Base-by-base conservation (phyloP, 2,113 vertebrate species). In the Thunnus thynnus region DNA sequence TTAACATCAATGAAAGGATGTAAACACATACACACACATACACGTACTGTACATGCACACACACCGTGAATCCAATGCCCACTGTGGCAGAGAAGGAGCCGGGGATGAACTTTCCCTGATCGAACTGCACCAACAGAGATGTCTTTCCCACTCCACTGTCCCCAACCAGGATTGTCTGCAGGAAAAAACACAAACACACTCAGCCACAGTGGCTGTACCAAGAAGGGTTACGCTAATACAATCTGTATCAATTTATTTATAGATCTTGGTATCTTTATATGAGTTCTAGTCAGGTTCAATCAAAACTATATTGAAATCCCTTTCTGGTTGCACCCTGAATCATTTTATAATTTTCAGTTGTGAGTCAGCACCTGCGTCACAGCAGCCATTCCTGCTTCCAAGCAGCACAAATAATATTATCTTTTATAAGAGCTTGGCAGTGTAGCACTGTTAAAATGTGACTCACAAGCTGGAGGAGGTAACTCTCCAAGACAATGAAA, bases 81-180 rank as follows among this genome's bases (percentile, higher is more conserved):
- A 98, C 97, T 0, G 97, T 98, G 14, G 97, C 97, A 0, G 97
- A 97, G 91, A 98, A 98, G 72, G 97, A 98, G 44, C 97, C 97
- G 0, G 96, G 96, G 74, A 98, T 96, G 93, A 98, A 98, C 92
- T 98, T 98, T 66, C 97, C 97, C 94, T 98, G 97, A 88, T 98
- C 97, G 25, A 98, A 98, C 93, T 98, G 97, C 68, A 98, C 97
- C 87, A 98, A 91, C 78, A 98, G 94, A 36, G 97, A 98, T 0
- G 97, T 98, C 92, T 98, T 98, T 27, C 97, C 97, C 78, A 98
- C 97, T 0, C 97, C 97, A 0, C 97, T 98, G 95, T 98, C 97
- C 22, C 97, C 97, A 0, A 98, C 96, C 89, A 98, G 93, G 94
- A 98, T 97, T 0, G 96, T 98, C 97, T 98, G 95, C 56, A 82